Conservation (phyloP, 2,888 invertebrate species). For the Heliconius hortense region DNA sequence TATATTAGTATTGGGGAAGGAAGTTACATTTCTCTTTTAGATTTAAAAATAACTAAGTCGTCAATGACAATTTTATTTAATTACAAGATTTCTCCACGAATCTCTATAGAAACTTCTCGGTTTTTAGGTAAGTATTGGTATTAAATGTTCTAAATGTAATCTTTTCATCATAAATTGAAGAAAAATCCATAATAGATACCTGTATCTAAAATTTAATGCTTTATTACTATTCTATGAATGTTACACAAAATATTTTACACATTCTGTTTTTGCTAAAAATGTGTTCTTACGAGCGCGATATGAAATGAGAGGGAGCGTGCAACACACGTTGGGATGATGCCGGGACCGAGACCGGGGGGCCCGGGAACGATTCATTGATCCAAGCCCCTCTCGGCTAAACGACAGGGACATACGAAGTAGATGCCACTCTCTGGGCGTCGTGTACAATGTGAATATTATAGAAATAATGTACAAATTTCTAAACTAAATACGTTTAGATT, state of each 20-base stretch:
- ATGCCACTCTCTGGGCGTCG: conserved; percentile 50
- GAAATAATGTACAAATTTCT: not conserved
- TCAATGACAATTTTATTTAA: not conserved
- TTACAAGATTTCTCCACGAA: not conserved
- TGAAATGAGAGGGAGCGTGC: conserved; percentile 55
- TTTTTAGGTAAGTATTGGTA: not conserved
- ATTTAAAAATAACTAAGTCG: not conserved
- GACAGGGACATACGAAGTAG: conserved; percentile 66
- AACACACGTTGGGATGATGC: conserved; percentile 56
- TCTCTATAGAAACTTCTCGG: not conserved
- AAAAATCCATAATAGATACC: not conserved
- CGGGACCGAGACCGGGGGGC: conserved; percentile 57
- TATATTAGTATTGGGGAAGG: not conserved
- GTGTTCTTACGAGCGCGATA: conserved; percentile 31
- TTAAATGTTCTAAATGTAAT: not conserved
- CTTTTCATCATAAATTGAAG: not conserved
- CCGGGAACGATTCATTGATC: conserved; percentile 80
- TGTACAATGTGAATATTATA: conserved; percentile 39
- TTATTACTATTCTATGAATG: not conserved
- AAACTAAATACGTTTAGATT: not conserved
- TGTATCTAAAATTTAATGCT: not conserved
- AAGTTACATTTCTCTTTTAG: not conserved
- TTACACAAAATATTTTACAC: conserved; percentile 11
- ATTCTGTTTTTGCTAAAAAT: conserved; percentile 11
- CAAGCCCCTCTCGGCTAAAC: conserved; percentile 70